Evolutionary conservation across 2,113 vertebrate species (phyloP), one percentile per base, ranked within the genome.

Genomic region (Myotis davidii): DNA sequence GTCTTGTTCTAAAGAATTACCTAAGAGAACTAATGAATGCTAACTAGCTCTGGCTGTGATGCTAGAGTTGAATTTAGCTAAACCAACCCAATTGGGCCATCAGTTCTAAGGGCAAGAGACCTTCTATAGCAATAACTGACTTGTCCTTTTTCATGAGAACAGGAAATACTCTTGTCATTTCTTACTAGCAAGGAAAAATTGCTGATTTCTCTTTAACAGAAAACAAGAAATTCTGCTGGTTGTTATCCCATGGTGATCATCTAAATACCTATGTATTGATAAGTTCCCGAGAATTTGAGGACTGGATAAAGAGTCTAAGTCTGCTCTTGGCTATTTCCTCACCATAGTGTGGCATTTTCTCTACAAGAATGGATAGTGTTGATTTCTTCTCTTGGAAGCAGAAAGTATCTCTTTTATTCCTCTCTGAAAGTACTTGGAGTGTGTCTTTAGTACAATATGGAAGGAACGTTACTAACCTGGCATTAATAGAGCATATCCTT

Each of bases 221-320:
- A 96, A 94, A 85, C 34, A 94, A 79, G 74, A 97, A 94, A 91
- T 78, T 93, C 74, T 85, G 27, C 92, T 65, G 45, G 69, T 77
- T 29, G 20, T 87, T 73, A 73, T 91, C 11, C 39, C 74, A 67
- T 21, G 73, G 25, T 82, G 73, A 72, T 77, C 21, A 37, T 85
- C 32, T 90, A 77, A 88, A 91, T 89, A 50, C 18, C n/a, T 76
- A 52, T 65, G 50, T 81, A 45, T 21, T 74, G 34, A 34, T 21
- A 56, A 21, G 3, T 65, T 39, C 5, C 70, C 78, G 67, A 69
- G 34, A 78, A 94, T 78, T 89, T 42, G 83, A 84, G 69, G 69
- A 65, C 65, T 69, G 13, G 61, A 37, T 95, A 59, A 89, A 91
- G 50, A 83, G 61, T 72, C 29, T 81, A 88, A 87, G 29, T 90